phyloP scores from a whole-genome alignment of 2,888 invertebrate species.

The Pediacus dermestoides region DNA sequence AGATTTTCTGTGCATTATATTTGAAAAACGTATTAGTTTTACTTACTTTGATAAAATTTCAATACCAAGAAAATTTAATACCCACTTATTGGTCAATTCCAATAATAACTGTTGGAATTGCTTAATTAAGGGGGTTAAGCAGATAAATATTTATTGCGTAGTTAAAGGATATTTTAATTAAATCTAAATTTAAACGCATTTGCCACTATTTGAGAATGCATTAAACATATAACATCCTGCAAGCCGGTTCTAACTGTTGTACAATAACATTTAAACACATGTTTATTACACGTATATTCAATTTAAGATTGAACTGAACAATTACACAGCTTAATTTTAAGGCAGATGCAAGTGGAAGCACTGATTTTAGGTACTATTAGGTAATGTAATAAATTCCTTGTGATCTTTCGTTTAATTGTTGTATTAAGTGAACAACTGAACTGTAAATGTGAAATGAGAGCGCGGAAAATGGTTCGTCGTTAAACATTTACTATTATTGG shows the following conservation, averaged over 20 bases:
- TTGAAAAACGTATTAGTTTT: too few relatives aligned
- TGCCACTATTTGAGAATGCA: too few relatives aligned
- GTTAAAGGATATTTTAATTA: too few relatives aligned
- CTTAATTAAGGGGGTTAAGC: too few relatives aligned
- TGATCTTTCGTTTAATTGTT: conserved; percentile 34
- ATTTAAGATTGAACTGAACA: conserved; percentile 4
- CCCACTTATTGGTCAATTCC: too few relatives aligned
- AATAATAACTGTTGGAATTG: too few relatives aligned
- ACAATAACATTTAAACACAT: conserved; percentile 7
- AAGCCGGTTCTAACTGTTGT: conserved; percentile 1
- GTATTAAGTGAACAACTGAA: conserved; percentile 34
- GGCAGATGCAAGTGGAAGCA: background rate
- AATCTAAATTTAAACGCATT: too few relatives aligned
- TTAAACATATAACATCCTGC: too few relatives aligned
- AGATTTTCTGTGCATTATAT: too few relatives aligned
- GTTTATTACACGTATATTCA: conserved; percentile 6
- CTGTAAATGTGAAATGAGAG: conserved; percentile 30
- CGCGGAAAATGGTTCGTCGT: conserved; percentile 30
- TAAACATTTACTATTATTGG: conserved; percentile 35
- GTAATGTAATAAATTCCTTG: conserved; percentile 25
- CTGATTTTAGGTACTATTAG: conserved; percentile 5
- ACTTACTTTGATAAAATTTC: too few relatives aligned
- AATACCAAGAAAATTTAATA: too few relatives aligned
- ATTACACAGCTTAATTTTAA: conserved; percentile 1
- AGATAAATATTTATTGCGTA: too few relatives aligned